Conservation (phyloP, 2,888 invertebrate species). For the Brachylomia viminalis region DNA sequence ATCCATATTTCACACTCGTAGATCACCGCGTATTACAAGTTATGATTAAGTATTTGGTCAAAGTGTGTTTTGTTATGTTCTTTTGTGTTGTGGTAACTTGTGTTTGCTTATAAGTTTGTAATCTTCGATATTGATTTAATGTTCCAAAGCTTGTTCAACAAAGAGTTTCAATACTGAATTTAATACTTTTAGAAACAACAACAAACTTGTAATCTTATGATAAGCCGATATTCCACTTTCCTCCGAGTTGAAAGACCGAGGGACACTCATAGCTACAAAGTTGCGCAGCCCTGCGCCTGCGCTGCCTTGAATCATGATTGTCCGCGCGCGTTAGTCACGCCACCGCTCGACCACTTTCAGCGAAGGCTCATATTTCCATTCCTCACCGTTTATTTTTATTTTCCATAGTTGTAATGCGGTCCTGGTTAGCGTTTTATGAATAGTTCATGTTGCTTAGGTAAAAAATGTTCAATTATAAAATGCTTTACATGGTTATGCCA, state of each 20-base stretch:
- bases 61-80: conserved; percentile 39
- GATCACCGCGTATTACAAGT: conserved; percentile 61
- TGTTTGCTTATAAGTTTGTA: conserved; percentile 1
- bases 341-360: conserved; percentile 68
- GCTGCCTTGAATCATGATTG: conserved; percentile 82
- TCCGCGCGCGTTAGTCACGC: conserved; percentile 81
- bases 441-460: conserved; percentile 17
- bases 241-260: conserved; percentile 71
- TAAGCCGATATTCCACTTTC: conserved; percentile 50
- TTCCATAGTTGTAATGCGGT: conserved; percentile 43
- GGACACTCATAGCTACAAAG: conserved; percentile 48
- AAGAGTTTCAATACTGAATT: conserved; percentile 1
- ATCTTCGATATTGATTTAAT: conserved; percentile 14
- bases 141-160: conserved; percentile 10
- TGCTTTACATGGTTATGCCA: background rate
- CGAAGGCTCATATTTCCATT: conserved; percentile 62
- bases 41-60: conserved; percentile 51
- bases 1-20: conserved; percentile 75
- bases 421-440: conserved; percentile 37
- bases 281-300: conserved; percentile 58
- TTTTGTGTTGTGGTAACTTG: conserved; percentile 12
- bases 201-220: conserved; percentile 3
- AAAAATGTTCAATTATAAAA: conserved; percentile 5
- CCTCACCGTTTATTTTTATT: conserved; percentile 63
- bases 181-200: conserved; percentile 28